Percentiles rank a stretch among this genome's conserved stretches.
Conservation (phyloP, 2,113 vertebrate species). For the Bubo bubo region DNA sequence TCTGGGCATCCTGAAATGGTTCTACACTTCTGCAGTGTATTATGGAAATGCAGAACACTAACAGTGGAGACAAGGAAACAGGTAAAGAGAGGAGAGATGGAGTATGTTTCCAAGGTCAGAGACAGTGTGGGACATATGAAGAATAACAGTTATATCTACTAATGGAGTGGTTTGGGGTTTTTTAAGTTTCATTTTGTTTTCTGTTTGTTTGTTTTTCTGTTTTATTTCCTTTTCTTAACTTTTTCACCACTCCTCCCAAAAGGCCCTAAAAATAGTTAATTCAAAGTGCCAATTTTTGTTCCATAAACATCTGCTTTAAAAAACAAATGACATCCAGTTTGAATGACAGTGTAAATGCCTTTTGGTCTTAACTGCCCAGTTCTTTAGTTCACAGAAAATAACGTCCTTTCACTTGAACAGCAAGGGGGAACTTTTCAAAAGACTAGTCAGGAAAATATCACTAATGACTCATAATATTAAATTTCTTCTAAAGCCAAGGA, state of each 20-base stretch:
- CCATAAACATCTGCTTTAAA: not conserved
- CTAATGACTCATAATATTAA: slow-evolving; percentile 28
- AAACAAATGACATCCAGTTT: not conserved
- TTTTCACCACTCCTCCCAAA: not conserved
- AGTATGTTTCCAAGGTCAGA: not conserved
- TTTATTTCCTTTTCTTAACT: not conserved
- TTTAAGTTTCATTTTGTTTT: not conserved
- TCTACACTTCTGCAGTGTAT: not conserved
- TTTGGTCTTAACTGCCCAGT: not conserved
- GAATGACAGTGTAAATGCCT: not conserved
- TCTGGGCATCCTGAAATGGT: not conserved
- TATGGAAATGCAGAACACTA: not conserved
- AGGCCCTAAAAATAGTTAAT: not conserved
- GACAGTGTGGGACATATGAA: fast-evolving
- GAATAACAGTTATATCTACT: not conserved
- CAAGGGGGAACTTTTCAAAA: slow-evolving; percentile 14
- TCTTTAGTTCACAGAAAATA: not conserved
- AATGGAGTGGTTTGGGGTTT: not conserved
- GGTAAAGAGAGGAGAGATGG: not conserved
- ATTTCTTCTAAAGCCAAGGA: not conserved
- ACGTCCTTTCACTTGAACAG: not conserved
- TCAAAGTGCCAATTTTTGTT: not conserved
- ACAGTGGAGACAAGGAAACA: not conserved
- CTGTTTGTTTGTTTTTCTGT: not conserved
- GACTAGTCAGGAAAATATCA: slow-evolving; percentile 1